These are phyloP conservation scores for Plecturocebus donacophilus DNA, from an alignment of 2,113 vertebrate species.

Conservation along the genomic window DNA sequence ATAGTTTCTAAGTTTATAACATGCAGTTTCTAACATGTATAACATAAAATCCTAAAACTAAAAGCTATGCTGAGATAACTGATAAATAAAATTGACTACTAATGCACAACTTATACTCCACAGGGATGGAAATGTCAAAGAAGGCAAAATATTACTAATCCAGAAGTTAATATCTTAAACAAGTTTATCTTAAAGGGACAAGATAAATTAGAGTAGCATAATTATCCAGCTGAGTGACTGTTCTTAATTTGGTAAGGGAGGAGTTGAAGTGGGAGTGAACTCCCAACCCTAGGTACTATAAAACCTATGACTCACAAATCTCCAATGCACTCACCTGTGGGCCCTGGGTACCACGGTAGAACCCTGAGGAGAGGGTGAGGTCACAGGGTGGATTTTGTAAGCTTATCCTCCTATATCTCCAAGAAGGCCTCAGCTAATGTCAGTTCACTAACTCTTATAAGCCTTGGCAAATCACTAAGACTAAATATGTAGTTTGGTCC, in stretches of 20 bases:
- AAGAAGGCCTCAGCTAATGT: constrained; percentile 29
- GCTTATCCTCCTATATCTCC: neutral
- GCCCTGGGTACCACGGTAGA: neutral
- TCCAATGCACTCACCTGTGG: neutral
- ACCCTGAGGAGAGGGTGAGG: constrained; percentile 20
- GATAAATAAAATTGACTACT: neutral
- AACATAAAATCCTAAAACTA: neutral
- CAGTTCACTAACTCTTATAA: neutral
- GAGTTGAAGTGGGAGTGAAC: neutral
- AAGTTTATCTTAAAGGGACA: neutral
- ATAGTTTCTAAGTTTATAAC: neutral
- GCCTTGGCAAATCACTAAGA: neutral
- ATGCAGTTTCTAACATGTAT: neutral
- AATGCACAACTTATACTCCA: neutral
- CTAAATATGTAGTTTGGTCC: neutral
- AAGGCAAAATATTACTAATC: neutral
- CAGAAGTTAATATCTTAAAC: neutral
- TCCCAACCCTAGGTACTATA: neutral
- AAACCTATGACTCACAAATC: constrained; percentile 53
- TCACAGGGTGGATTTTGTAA: constrained; percentile 36
- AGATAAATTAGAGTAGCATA: neutral
- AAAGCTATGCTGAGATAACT: neutral
- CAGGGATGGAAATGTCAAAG: neutral
- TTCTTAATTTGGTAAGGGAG: neutral
- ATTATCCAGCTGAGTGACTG: neutral